Conservation (phyloP, 2,888 invertebrate species). For the Synergus laeviventris region DNA sequence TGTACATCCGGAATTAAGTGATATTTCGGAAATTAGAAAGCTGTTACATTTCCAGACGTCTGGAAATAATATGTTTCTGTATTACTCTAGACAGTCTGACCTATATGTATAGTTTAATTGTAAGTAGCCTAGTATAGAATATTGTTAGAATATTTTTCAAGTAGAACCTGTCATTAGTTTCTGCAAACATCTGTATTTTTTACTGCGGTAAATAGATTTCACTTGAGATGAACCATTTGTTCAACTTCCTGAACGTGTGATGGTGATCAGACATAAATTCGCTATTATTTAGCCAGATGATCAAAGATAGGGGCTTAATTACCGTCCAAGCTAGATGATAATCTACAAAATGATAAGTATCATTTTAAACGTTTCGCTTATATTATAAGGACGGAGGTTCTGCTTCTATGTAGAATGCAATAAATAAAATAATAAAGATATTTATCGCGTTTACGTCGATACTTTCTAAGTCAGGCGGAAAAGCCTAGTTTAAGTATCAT, state of each 20-base stretch:
- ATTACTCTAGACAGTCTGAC: too few species aligned
- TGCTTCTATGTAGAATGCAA: slow-evolving; percentile 36
- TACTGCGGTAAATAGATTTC: too few species aligned
- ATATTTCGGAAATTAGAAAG: neutral
- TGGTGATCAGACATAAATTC: slow-evolving; percentile 45
- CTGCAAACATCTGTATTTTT: neutral
- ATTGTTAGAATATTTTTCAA: too few species aligned
- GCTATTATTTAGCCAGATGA: slow-evolving; percentile 51
- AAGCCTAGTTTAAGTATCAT: neutral
- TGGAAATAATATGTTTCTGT: neutral
- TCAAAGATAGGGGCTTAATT: slow-evolving; percentile 55
- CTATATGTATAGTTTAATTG: too few species aligned
- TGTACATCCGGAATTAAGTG: too few species aligned
- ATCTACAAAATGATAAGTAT: slow-evolving; percentile 57
- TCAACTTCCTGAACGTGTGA: neutral
- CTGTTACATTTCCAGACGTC: neutral
- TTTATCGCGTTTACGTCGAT: slow-evolving; percentile 44
- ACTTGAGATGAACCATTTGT: neutral
- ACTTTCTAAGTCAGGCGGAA: slow-evolving; percentile 36
- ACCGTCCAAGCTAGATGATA: slow-evolving; percentile 50
- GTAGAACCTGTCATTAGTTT: too few species aligned
- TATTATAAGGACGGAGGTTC: slow-evolving; percentile 42
- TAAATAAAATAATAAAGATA: slow-evolving; percentile 53
- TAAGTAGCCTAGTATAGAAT: too few species aligned
- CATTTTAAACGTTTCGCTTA: slow-evolving; percentile 53